phyloP scores from a whole-genome alignment of 1,140 invertebrate genomes.

The Pectinophora gossypiella region DNA sequence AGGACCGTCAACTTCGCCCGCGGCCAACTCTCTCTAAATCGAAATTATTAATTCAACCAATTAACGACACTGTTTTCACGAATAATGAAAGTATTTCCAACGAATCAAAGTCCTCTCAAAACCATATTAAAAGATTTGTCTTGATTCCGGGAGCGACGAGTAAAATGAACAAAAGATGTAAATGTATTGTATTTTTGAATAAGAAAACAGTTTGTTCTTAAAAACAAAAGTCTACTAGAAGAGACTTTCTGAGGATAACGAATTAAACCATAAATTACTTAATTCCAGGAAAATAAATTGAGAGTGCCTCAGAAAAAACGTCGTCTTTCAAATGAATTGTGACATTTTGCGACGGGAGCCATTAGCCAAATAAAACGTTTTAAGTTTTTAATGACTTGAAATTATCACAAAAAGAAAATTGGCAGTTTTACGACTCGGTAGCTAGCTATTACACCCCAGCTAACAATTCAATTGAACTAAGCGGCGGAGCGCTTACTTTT shows the following conservation, averaged over 20 bases:
- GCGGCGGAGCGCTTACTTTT: background rate
- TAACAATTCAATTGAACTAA: background rate
- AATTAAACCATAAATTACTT: constrained; percentile 28
- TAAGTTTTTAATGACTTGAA: constrained; percentile 16
- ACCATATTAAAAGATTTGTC: constrained; percentile 3
- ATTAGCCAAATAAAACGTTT: constrained; percentile 33
- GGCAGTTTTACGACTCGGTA: background rate
- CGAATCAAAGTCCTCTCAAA: constrained; percentile 10
- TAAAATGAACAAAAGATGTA: too few species aligned
- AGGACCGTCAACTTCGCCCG: constrained; percentile 17
- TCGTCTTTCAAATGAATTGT: constrained; percentile 34
- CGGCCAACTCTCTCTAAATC: constrained; percentile 15
- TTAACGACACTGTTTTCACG: constrained; percentile 37
- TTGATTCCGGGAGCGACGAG: background rate
- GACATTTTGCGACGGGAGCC: constrained; percentile 24
- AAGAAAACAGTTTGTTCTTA: background rate
- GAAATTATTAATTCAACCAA: constrained; percentile 45
- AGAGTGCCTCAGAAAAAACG: constrained; percentile 23
- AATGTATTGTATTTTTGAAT: constrained; percentile 1
- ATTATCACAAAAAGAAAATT: constrained; percentile 2
- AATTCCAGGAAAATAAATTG: constrained; percentile 22
- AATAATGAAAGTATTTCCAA: constrained; percentile 13
- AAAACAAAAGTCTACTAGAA: background rate
- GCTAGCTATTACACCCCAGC: too few species aligned
- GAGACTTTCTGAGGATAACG: constrained; percentile 17